A percentile compares a stretch with the other conserved stretches of the same genome.
These are phyloP conservation scores for Vicugna pacos DNA, from an alignment of 2,113 vertebrate species.

Conservation along the genomic window DNA sequence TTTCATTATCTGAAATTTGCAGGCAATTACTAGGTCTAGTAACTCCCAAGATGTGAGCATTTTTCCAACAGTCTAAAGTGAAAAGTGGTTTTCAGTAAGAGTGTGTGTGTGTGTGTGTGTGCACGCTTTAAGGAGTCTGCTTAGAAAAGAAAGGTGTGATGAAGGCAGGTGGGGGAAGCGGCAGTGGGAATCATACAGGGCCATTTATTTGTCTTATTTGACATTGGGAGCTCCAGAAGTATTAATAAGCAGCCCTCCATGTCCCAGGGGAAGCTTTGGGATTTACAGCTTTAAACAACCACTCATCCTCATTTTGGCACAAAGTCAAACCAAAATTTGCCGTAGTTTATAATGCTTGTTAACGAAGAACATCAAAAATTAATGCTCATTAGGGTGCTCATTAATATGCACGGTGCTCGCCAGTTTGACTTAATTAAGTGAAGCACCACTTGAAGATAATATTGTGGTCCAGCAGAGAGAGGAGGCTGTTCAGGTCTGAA, in stretches of 20 bases:
- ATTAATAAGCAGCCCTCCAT: slow-evolving; percentile 75
- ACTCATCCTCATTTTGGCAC: slow-evolving; percentile 84
- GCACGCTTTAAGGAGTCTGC: not conserved
- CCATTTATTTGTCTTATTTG: slow-evolving; percentile 82
- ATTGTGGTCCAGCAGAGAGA: slow-evolving; percentile 74
- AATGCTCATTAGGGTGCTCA: slow-evolving; percentile 88
- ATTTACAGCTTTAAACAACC: slow-evolving; percentile 83
- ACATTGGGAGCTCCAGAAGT: slow-evolving; percentile 69
- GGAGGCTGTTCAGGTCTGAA: slow-evolving; percentile 59
- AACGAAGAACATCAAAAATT: slow-evolving; percentile 90
- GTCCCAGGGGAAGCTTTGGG: slow-evolving; percentile 66
- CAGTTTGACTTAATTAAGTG: slow-evolving; percentile 89
- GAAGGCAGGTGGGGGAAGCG: not conserved
- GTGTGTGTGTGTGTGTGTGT: not conserved
- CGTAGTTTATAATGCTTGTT: slow-evolving; percentile 89
- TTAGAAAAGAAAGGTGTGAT: slow-evolving; percentile 19
- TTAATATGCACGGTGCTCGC: slow-evolving; percentile 88
- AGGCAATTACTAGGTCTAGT: slow-evolving; percentile 81
- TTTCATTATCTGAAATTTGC: slow-evolving; percentile 81
- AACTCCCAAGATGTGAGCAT: slow-evolving; percentile 74
- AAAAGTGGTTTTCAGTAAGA: slow-evolving; percentile 66
- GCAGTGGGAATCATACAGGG: slow-evolving; percentile 16
- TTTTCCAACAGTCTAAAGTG: slow-evolving; percentile 64
- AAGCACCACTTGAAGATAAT: slow-evolving; percentile 82
- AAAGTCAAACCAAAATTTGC: slow-evolving; percentile 89